A percentile compares a stretch with the other conserved stretches of the same genome.
These are phyloP conservation scores for Disparrhopalites patrizii DNA, from an alignment of 2,888 invertebrate genomes.

Conservation along the genomic window DNA sequence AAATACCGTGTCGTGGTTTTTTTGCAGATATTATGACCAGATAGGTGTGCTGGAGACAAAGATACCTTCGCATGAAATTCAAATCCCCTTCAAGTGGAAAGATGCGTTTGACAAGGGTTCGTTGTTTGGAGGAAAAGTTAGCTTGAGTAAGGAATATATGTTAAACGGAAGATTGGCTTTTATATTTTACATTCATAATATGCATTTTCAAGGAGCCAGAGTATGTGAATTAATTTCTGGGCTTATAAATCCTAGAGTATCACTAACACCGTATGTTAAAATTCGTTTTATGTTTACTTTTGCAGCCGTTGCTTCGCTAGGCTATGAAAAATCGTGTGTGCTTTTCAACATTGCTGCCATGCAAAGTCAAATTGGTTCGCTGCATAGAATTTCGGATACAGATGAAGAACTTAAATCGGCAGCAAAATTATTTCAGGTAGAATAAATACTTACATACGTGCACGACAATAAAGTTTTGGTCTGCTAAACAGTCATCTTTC, in stretches of 20 bases:
- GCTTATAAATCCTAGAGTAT: too few relatives aligned
- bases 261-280: too few relatives aligned
- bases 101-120: constrained; percentile 97
- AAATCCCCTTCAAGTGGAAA: constrained; percentile 98
- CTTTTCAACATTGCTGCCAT: constrained; percentile 94
- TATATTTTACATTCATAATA: too few relatives aligned
- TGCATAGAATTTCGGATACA: constrained; percentile 59
- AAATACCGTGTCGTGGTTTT: constrained; percentile 14
- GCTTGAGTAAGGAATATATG: constrained; percentile 68
- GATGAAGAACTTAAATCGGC: constrained; percentile 92
- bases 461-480: too few relatives aligned
- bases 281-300: too few relatives aligned
- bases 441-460: too few relatives aligned
- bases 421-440: constrained; percentile 77
- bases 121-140: constrained; percentile 85
- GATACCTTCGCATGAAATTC: constrained; percentile 88
- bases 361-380: constrained; percentile 79
- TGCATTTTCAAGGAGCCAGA: too few relatives aligned
- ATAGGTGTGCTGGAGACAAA: constrained; percentile 86
- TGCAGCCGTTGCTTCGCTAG: constrained; percentile 78
- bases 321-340: constrained; percentile 90
- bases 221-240: too few relatives aligned
- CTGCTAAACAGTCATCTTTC: background rate
- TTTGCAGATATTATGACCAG: constrained; percentile 91
- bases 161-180: too few relatives aligned